phyloP scores from a whole-genome alignment of 2,113 vertebrate species.

The Sorex araneus region DNA sequence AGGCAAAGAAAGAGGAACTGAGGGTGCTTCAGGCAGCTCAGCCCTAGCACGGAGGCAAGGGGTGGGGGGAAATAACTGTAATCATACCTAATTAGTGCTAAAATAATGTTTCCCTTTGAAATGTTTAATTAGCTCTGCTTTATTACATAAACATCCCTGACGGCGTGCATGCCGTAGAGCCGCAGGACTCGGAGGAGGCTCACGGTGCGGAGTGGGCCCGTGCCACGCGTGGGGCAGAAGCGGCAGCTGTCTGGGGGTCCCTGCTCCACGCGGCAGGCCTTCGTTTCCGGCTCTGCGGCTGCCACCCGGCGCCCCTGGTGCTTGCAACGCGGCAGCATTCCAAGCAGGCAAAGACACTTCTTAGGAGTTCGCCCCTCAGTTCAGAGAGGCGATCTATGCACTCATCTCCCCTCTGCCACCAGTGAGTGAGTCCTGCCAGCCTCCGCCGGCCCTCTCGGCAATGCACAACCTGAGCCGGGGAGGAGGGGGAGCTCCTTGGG shows the following conservation, averaged over 20 bases:
- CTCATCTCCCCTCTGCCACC: slow-evolving; percentile 86
- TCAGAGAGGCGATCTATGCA: slow-evolving; percentile 89
- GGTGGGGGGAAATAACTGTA: slow-evolving; percentile 84
- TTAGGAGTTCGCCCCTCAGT: slow-evolving; percentile 88
- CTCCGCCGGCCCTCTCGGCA: slow-evolving; percentile 84
- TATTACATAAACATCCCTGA: slow-evolving; percentile 90
- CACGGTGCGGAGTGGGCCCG: slow-evolving; percentile 84
- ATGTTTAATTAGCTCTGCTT: slow-evolving; percentile 92
- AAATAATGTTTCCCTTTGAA: slow-evolving; percentile 92
- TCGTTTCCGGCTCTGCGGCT: slow-evolving; percentile 88
- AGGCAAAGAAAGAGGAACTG: slow-evolving; percentile 68
- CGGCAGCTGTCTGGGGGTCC: slow-evolving; percentile 88
- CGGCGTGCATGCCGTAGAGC: slow-evolving; percentile 80
- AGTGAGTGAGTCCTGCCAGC: slow-evolving; percentile 87
- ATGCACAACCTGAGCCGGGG: slow-evolving; percentile 75
- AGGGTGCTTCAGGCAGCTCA: slow-evolving; percentile 77
- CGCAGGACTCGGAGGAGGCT: slow-evolving; percentile 86
- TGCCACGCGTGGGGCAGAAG: slow-evolving; percentile 86
- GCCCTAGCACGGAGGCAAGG: slow-evolving; percentile 64
- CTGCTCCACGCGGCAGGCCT: slow-evolving; percentile 89
- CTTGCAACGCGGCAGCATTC: slow-evolving; percentile 89
- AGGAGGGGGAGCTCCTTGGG: slow-evolving; percentile 83
- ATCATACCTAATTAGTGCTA: slow-evolving; percentile 92
- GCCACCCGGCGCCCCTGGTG: slow-evolving; percentile 86
- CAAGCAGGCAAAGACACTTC: slow-evolving; percentile 88